phyloP scores from a whole-genome alignment of 2,888 invertebrate genomes.

The Orchesella flavescens region DNA sequence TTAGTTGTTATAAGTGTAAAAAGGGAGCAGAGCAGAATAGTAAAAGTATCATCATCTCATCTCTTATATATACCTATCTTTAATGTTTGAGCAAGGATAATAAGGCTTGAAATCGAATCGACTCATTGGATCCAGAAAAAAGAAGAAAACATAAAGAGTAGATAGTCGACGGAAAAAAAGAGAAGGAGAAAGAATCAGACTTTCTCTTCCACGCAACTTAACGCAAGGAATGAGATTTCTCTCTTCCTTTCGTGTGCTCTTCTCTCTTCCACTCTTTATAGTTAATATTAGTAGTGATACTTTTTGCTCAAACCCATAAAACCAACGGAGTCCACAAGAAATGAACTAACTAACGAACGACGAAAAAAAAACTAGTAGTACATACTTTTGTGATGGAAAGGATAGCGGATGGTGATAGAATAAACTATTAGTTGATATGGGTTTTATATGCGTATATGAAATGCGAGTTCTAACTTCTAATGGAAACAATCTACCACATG shows the following conservation, averaged over 20 bases:
- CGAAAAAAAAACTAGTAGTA: constrained; percentile 14
- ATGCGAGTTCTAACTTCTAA: no score
- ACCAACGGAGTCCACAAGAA: constrained; percentile 12
- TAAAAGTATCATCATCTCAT: neutral
- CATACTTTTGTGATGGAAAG: neutral
- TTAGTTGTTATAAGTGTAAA: neutral
- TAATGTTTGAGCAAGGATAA: constrained; percentile 65
- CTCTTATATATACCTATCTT: neutral
- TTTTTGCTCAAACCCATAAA: constrained; percentile 1
- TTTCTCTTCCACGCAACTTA: constrained; percentile 60
- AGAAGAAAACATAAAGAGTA: constrained; percentile 19
- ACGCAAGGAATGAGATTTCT: constrained; percentile 60
- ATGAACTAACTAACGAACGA: constrained; percentile 48
- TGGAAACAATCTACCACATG: constrained; percentile 21
- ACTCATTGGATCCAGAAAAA: constrained; percentile 54
- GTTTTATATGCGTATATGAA: neutral
- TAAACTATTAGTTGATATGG: neutral
- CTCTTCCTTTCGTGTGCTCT: constrained; percentile 51
- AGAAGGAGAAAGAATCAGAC: constrained; percentile 29
- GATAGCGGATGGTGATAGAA: neutral
- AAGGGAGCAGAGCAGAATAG: neutral
- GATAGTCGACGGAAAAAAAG: constrained; percentile 7
- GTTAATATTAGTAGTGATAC: constrained; percentile 36
- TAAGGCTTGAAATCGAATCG: constrained; percentile 68
- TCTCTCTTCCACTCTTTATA: constrained; percentile 21